Evolutionary conservation across 2,888 invertebrate species (phyloP), one percentile per base, ranked within the genome.

Genomic region (Drosophila yooni): DNA sequence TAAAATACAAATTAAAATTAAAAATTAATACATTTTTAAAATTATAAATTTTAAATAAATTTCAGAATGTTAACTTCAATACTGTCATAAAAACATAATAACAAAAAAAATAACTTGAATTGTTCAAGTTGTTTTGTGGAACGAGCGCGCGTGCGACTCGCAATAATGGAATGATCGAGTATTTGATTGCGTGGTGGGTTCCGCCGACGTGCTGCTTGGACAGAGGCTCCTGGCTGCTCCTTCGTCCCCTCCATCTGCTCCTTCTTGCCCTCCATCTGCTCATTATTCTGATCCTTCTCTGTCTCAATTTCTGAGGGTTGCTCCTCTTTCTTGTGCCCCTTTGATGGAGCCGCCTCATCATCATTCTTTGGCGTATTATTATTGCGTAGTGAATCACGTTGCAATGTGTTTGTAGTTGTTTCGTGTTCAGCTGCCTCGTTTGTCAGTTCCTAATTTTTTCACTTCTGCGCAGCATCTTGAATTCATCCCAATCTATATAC

Each of bases 101-200:
- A 43, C 3, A 0, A 1, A 25, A 46, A 15, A 25, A 13, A 13
- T 3, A 25, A 2, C 3, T 46, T 25, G 3, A 46, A 15, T 15
- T 15, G 15, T 15, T 31, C 8, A 18, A 8, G 2, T 29, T 74
- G 53, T 18, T 29, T 57, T 31, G 27, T 54, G 2, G 61, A 58
- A 8, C 81, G 77, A 7, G 58, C 43, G 5, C 79, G 79, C 1
- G 81, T 80, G 13, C 79, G 59, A 31, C 56, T 68, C 0, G 68
- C 81, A 18, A 80, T 63, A 21, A 70, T 77, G 11, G 81, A 80
- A 1, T 77, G 50, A 21, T 77, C 68, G 3, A 15, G 13, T 15
- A 15, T 15, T 25, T 25, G 21, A 46, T 15, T 46, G 27, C 8
- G 46, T 25, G 1, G 8, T 25, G 15, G 15, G 8, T 2, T 46